phyloP scores from a whole-genome alignment of 2,797 vertebrate genomes.

The Pyrrhura leucotis region DNA sequence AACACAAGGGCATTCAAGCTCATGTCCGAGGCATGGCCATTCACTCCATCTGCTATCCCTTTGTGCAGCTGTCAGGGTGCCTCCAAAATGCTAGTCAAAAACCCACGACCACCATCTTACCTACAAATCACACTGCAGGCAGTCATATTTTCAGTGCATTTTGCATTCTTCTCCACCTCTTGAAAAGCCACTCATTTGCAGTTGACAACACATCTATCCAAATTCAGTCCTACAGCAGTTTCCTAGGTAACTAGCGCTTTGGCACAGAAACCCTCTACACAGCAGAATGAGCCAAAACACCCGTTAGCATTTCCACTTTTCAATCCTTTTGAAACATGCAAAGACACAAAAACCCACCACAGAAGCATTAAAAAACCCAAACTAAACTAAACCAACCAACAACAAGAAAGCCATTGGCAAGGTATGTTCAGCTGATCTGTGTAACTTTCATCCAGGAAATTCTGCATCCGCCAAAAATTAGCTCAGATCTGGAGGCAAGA shows the following conservation, averaged over 20 bases:
- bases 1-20: neutral
- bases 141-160: neutral
- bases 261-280: conserved; percentile 8
- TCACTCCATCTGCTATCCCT: neutral
- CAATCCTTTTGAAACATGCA: neutral
- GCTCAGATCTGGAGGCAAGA: neutral
- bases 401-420: neutral
- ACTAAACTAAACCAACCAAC: neutral
- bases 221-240: conserved; percentile 56
- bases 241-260: conserved; percentile 72
- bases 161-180: neutral
- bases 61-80: neutral
- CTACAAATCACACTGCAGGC: neutral
- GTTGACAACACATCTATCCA: conserved; percentile 60
- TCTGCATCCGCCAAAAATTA: neutral
- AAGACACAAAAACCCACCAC: neutral
- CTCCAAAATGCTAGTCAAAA: neutral
- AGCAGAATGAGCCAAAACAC: conserved; percentile 36
- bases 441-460: neutral
- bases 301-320: neutral
- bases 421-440: neutral
- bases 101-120: neutral
- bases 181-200: conserved; percentile 49
- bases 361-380: neutral
- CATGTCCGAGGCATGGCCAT: neutral